These are phyloP conservation scores for Onthophagus taurus DNA, from an alignment of 1,140 invertebrate genomes.

Conservation along the genomic window DNA sequence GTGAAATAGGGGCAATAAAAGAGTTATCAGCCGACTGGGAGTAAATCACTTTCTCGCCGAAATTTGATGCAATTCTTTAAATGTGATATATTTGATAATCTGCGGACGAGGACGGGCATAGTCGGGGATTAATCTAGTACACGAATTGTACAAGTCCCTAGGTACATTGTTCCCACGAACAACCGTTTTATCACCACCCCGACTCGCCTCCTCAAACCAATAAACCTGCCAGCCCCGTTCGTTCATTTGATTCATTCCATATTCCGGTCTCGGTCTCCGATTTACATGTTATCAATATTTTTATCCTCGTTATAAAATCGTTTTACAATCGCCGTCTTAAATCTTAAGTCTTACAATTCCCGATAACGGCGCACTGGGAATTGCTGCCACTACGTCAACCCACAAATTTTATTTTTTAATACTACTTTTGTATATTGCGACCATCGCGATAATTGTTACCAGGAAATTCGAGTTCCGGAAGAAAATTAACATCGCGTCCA, in stretches of 20 bases:
- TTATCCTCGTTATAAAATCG: conserved; percentile 36
- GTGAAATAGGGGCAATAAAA: too few relatives aligned
- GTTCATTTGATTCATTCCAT: conserved; percentile 38
- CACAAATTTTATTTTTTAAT: too few relatives aligned
- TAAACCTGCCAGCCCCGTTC: conserved; percentile 32
- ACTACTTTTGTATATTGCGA: too few relatives aligned
- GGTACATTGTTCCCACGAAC: conserved; percentile 34
- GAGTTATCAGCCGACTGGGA: too few relatives aligned
- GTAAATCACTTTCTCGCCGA: too few relatives aligned
- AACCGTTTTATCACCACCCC: conserved; percentile 33
- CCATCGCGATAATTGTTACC: too few relatives aligned
- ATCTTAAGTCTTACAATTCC: conserved; percentile 19
- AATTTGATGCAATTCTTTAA: too few relatives aligned
- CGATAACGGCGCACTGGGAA: conserved; percentile 17
- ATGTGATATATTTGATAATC: too few relatives aligned
- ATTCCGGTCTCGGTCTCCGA: conserved; percentile 33
- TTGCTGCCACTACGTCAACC: too few relatives aligned
- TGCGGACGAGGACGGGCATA: too few relatives aligned
- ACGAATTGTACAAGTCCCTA: conserved; percentile 31
- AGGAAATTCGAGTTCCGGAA: too few relatives aligned
- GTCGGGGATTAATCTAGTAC: conserved; percentile 33
- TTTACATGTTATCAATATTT: conserved; percentile 40
- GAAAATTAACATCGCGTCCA: too few relatives aligned
- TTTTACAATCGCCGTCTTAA: conserved; percentile 22
- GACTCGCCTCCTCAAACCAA: conserved; percentile 28